A percentile compares a stretch with the other conserved stretches of the same genome.
Evolutionary conservation across 2,113 vertebrate genomes (phyloP).

Genomic region (Anas platyrhynchos): DNA sequence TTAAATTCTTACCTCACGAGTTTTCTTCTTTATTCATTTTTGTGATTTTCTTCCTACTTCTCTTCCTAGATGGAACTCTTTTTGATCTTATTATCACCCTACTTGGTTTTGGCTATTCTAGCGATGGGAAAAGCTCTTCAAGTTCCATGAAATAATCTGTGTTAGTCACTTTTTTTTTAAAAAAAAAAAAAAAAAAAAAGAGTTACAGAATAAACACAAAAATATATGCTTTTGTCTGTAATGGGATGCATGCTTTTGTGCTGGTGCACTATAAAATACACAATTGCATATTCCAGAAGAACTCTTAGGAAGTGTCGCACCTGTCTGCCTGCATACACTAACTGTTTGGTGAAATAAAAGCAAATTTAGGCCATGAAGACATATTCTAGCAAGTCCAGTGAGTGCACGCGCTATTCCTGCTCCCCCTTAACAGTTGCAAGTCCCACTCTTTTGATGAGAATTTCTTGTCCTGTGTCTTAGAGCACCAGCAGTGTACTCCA

Average conservation of each 20-base stretch:
- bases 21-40: neutral
- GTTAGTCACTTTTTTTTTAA: neutral
- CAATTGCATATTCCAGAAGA: neutral
- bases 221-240: neutral
- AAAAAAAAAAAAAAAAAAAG: neutral
- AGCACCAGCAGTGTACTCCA: neutral
- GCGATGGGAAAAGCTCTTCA: neutral
- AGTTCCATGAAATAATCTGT: neutral
- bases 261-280: neutral
- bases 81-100: neutral
- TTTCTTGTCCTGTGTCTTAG: neutral
- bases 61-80: neutral
- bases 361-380: neutral
- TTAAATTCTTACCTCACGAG: neutral
- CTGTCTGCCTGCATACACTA: neutral
- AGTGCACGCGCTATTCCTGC: neutral
- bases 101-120: neutral
- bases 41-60: neutral
- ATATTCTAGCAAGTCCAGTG: neutral
- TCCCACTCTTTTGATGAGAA: neutral
- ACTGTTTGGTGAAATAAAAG: neutral
- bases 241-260: neutral
- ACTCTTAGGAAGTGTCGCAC: neutral
- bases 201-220: neutral
- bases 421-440: accelerated